These are phyloP conservation scores for Tenrec ecaudatus DNA, from an alignment of 2,113 vertebrate genomes.

Conservation along the genomic window DNA sequence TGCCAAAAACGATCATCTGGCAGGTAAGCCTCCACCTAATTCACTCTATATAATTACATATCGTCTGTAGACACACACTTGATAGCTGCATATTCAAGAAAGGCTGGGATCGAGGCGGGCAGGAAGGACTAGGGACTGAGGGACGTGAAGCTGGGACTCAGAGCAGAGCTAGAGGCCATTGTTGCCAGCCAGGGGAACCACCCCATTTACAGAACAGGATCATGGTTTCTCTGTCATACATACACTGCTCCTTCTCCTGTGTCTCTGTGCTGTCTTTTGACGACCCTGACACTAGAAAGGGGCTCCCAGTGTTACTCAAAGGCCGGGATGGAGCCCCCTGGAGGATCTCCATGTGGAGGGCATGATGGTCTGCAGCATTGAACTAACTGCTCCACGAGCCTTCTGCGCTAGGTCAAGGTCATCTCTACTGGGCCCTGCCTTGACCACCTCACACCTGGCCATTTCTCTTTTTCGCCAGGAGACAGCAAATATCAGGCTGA, in stretches of 20 bases:
- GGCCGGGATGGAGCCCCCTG: not conserved
- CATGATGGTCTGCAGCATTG: not conserved
- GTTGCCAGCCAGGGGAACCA: not conserved
- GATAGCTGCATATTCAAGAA: not conserved
- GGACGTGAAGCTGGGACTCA: not conserved
- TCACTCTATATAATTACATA: too few species aligned
- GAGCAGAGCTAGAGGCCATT: not conserved
- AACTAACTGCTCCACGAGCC: constrained; percentile 39
- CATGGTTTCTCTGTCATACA: not conserved
- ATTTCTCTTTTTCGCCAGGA: constrained; percentile 31
- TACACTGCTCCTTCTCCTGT: not conserved
- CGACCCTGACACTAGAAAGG: not conserved
- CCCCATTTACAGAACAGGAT: not conserved
- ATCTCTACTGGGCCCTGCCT: not conserved
- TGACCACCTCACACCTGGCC: not conserved
- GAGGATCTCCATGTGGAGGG: not conserved
- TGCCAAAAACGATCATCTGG: too few species aligned
- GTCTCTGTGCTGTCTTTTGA: not conserved
- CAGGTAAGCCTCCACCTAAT: too few species aligned
- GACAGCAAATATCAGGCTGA: constrained; percentile 29
- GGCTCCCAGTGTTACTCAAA: not conserved
- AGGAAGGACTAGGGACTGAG: not conserved
- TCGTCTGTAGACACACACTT: too few species aligned
- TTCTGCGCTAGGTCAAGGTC: constrained; percentile 1
- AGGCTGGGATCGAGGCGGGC: not conserved